Evolutionary conservation across 2,888 invertebrate species (phyloP).

Genomic region (Dichetophora obliterata): DNA sequence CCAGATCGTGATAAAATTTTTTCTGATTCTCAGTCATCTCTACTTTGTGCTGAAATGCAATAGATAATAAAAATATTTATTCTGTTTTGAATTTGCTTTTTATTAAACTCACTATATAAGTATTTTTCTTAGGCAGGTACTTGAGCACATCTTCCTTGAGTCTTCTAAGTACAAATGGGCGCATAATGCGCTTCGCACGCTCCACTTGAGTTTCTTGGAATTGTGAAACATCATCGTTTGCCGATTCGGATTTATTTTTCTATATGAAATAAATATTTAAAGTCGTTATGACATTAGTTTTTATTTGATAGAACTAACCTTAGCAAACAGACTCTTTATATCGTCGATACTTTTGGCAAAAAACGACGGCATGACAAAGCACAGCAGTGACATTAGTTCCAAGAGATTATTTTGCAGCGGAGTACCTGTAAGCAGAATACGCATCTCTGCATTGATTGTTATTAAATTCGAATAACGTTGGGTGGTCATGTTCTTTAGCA

Average conservation of each 20-base stretch:
- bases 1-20: conserved; percentile 81
- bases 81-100: too few species aligned
- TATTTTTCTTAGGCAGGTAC: conserved; percentile 87
- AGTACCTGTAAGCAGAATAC: conserved; percentile 93
- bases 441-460: conserved; percentile 87
- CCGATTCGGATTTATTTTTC: conserved; percentile 71
- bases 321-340: conserved; percentile 88
- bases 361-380: conserved; percentile 96
- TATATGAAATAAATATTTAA: conserved; percentile 55
- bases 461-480: conserved; percentile 90
- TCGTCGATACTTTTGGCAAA: conserved; percentile 90
- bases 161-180: conserved; percentile 91
- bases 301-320: conserved; percentile 68
- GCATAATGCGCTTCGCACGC: conserved; percentile 95
- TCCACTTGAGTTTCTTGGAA: conserved; percentile 92
- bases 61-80: neutral
- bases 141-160: conserved; percentile 88
- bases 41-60: conserved; percentile 69
- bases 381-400: conserved; percentile 94
- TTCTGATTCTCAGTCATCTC: conserved; percentile 81
- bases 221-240: conserved; percentile 76
- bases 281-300: too few species aligned
- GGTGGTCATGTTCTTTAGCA: conserved; percentile 98
- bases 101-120: conserved; percentile 73
- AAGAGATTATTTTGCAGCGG: conserved; percentile 96